Base-by-base conservation (phyloP, 2,888 invertebrate species). In the Tenthredo mesomela region DNA sequence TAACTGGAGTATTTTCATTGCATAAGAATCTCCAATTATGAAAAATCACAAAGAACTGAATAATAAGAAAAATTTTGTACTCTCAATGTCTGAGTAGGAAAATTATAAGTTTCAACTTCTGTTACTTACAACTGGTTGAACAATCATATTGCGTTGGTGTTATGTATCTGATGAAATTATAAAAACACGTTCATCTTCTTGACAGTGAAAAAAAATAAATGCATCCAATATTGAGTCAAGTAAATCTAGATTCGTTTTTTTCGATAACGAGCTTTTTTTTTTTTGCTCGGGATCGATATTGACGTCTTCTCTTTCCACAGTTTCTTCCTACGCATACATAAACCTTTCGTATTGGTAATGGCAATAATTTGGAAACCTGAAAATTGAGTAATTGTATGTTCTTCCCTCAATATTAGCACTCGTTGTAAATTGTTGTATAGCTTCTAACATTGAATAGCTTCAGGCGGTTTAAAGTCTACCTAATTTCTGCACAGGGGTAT, bases 261-360 rank as follows among this genome's bases (percentile, higher is more conserved):
- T 33, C 2, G 54, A 18, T n/a, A 77, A 77, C 77, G 77, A 77
- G 33, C n/a, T 54, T 77, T 54, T 77, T 54, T 77, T 54, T 77
- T 77, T 33, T 9, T 33, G n/a, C n/a, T 54, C 77, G 18, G 7
- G 25, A 21, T 29, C 54, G 9, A 77, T 9, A 9, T 33, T 33
- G 50, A 33, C 18, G n/a, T 43, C 5, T 25, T 25, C 9, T 10
- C n/a, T 29, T 33, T 3, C 54, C 29, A 47, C 9, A 54, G 29
- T 33, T 77, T 29, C 1, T 54, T 47, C 50, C 47, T 5, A 33
- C 50, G 75, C 5, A 18, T 50, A 50, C 50, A 75, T 50, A 1
- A 50, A 25, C 1, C 50, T 29, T 15, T 29, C 25, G 33, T 21
- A 67, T 18, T 5, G 18, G 33, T 67, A 29, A 67, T 67, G 15